Evolutionary conservation across 2,888 invertebrate genomes (phyloP), one percentile per base, ranked within the genome.

Genomic region (Esperia sulphurella): DNA sequence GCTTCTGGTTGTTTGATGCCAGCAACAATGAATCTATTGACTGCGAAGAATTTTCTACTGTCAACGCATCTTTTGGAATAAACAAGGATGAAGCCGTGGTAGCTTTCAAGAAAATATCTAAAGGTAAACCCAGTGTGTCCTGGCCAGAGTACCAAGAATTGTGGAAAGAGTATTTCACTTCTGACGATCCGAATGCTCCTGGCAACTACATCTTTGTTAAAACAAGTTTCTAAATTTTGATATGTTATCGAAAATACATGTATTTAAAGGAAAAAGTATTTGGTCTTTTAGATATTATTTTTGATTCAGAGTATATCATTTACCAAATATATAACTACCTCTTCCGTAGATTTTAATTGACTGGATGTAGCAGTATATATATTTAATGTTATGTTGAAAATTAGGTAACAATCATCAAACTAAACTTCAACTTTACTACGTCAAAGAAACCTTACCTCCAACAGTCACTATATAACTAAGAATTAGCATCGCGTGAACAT

Each of bases 1-100:
- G 96, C 92, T 97, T 97, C 76, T 93, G 95, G 63, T 87, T 96
- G 50, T 95, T 96, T 79, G 97, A 97, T 68, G 94, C 96, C 43
- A 95, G 95, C 65, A 94, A 94, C 49, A 97, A 97, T 68, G 84
- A 83, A 1, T 63, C 67, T 0, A 96, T 97, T 64, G 97, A 97
- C 75, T 93, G 92, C 49, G 92, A 93, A 13, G 97, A 97, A 75
- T 97, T 96, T 78, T 93, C 94, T 3, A 91, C 94, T 33, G 95
- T 96, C 14, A 95, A 95, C 76, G 93, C 92, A 49, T 94, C 94
- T 65, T 96, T 96, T 68, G 96, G 96, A 0, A 83, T 96, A 40
- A 91, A 93, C 59, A 91, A 92, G 55, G 87, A 91, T 8, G 95
- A 96, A 68, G 94, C 95, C 63, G 90, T 92, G 51, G 91, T 93